Conservation (phyloP, 2,113 vertebrate genomes). For the Hucho hucho region DNA sequence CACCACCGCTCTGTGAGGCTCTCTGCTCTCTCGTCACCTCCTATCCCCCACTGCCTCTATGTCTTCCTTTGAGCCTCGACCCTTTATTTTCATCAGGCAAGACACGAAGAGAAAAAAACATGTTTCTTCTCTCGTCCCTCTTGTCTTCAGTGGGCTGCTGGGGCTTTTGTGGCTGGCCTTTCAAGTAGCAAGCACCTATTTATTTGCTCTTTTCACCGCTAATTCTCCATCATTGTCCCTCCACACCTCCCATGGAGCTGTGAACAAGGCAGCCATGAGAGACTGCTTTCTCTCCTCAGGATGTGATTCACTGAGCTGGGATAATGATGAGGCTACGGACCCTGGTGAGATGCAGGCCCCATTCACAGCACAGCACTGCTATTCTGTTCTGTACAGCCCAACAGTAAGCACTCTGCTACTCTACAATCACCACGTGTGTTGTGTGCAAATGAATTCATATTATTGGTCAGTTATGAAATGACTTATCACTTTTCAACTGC, state of each 20-base stretch:
- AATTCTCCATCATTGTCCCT: conserved; percentile 84
- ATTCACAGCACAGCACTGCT: conserved; percentile 31
- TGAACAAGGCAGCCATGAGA: conserved; percentile 81
- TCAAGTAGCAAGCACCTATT: conserved; percentile 93
- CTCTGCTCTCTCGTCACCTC: conserved; percentile 90
- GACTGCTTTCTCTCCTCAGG: conserved; percentile 71
- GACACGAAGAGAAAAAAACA: conserved; percentile 45
- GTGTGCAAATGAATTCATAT: background rate
- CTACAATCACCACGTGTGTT: background rate
- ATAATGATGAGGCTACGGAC: conserved; percentile 64
- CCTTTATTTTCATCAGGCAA: conserved; percentile 93
- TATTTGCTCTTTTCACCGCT: conserved; percentile 95
- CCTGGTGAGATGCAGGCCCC: conserved; percentile 29
- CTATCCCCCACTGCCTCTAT: conserved; percentile 42
- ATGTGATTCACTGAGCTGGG: conserved; percentile 78
- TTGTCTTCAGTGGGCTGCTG: conserved; percentile 73
- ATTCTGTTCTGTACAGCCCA: background rate
- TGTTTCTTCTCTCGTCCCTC: conserved; percentile 56
- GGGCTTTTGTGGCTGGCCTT: conserved; percentile 86
- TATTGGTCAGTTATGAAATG: background rate
- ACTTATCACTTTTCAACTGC: background rate
- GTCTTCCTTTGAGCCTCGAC: conserved; percentile 60
- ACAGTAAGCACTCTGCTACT: background rate
- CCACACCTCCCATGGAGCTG: conserved; percentile 77
- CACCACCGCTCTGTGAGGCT: conserved; percentile 88